Evolutionary conservation across 2,888 invertebrate species (phyloP).

Genomic region (Drosophila subsilvestris): DNA sequence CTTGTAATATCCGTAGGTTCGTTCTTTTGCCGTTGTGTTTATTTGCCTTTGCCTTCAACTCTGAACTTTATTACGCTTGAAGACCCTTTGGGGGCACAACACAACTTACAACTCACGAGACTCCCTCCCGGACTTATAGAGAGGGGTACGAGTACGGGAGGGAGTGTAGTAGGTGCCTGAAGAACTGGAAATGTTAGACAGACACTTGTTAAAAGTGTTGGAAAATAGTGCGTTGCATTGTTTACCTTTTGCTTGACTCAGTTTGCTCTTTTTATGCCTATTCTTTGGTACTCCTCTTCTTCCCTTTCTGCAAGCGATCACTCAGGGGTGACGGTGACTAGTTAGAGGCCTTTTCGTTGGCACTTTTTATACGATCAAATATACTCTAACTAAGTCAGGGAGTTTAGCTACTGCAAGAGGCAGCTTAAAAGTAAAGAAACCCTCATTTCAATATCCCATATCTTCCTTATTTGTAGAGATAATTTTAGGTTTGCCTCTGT

Average conservation of each 20-base stretch:
- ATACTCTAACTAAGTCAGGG: not conserved
- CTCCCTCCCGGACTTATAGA: constrained; percentile 10
- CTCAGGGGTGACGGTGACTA: constrained; percentile 79
- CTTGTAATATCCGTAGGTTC: constrained; percentile 45
- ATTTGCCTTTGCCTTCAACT: constrained; percentile 72
- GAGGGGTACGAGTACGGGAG: not conserved
- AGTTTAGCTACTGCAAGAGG: not conserved
- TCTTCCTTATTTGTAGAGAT: too few relatives aligned
- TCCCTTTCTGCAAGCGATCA: constrained; percentile 61
- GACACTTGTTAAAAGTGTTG: constrained; percentile 77
- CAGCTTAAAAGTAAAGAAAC: not conserved
- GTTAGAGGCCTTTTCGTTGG: constrained; percentile 42
- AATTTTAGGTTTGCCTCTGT: too few relatives aligned
- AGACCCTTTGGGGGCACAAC: constrained; percentile 63
- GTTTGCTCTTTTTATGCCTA: constrained; percentile 21
- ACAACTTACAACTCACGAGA: constrained; percentile 19
- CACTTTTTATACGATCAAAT: not conserved
- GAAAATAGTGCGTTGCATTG: constrained; percentile 81
- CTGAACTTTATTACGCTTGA: constrained; percentile 77
- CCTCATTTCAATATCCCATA: too few relatives aligned
- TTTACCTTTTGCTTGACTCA: constrained; percentile 75
- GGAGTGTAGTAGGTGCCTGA: constrained; percentile 7
- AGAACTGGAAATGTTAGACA: constrained; percentile 63
- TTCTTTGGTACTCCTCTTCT: constrained; percentile 49
- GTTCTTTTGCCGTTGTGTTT: constrained; percentile 52